Evolutionary conservation across 2,113 vertebrate genomes (phyloP).

Genomic region (Notechis scutatus): DNA sequence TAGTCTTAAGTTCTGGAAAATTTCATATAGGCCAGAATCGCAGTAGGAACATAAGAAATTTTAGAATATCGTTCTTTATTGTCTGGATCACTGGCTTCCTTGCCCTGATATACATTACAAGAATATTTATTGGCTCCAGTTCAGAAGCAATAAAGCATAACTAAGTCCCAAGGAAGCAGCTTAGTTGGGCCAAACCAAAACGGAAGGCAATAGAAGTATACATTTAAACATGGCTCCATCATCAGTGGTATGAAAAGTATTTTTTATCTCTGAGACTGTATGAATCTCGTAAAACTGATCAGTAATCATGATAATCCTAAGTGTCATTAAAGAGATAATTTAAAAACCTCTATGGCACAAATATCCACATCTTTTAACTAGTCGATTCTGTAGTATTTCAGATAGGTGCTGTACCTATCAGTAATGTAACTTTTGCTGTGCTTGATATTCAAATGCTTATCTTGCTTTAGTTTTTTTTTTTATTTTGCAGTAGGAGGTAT

Average conservation of each 20-base stretch:
- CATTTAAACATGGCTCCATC: background rate
- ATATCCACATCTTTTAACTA: background rate
- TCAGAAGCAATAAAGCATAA: background rate
- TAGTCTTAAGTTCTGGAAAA: background rate
- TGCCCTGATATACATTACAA: constrained; percentile 47
- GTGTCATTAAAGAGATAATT: background rate
- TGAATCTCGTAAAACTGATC: background rate
- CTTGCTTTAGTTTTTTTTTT: constrained; percentile 22
- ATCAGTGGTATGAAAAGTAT: background rate
- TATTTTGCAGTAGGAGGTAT: constrained; percentile 45
- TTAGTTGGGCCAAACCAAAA: background rate
- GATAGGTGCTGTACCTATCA: constrained; percentile 36
- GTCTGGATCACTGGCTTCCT: constrained; percentile 43
- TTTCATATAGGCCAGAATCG: background rate
- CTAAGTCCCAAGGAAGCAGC: background rate
- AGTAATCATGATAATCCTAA: background rate
- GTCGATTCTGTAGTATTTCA: constrained; percentile 10
- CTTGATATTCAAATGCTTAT: constrained; percentile 47
- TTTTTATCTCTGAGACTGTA: no score
- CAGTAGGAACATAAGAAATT: no score
- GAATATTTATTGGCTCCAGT: background rate
- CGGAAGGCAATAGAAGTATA: background rate
- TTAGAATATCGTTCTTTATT: constrained; percentile 6
- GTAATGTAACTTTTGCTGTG: constrained; percentile 31
- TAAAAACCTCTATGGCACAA: background rate